Base-by-base conservation (phyloP, 2,113 vertebrate species). In the Tor tambroides region DNA sequence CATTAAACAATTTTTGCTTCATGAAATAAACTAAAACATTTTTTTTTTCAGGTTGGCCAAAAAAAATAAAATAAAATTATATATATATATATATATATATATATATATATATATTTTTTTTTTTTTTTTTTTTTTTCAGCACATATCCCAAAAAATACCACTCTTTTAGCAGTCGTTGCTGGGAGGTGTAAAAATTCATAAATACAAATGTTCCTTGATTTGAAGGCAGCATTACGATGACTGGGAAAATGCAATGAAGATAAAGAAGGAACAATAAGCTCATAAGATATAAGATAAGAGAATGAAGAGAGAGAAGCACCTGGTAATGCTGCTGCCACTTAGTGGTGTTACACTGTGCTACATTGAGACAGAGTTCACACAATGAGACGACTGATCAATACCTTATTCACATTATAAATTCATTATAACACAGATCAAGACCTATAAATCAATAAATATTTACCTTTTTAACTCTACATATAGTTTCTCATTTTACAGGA, bases 251-350 rank as follows among this genome's bases (percentile, higher is more conserved):
- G 12, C 28, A 32, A 54, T 77, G n/a, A 35, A 3, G 28, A 78
- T 1, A 35, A 56, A 26, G 2, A 4, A 23, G 67, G 5, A 71
- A 38, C 8, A 5, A 35, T 38, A 4, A 35, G 67, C 8, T 41
- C 46, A 23, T 59, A 51, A 59, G 56, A 80, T 49, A 61, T n/a
- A 84, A 88, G 82, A 83, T 90, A n/a, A n/a, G 89, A 85, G 72
- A 51, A 77, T 8, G 65, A 79, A 30, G n/a, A 35, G 28, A 14
- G 46, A 17, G 5, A 32, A 23, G 0, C 11, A 85, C 49, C 80
- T 49, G 61, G 63, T 88, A 92, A 86, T 72, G 86, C 92, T 94
- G 92, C 93, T 92, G 88, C 94, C 95, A 94, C 94, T 95, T 95
- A 94, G 93, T 94, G 94, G 94, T 84, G 61, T 30, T 80, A 59